Evolutionary conservation across 2,888 invertebrate species (phyloP), one percentile per base, ranked within the genome.

Genomic region (Cylloceria caligata): DNA sequence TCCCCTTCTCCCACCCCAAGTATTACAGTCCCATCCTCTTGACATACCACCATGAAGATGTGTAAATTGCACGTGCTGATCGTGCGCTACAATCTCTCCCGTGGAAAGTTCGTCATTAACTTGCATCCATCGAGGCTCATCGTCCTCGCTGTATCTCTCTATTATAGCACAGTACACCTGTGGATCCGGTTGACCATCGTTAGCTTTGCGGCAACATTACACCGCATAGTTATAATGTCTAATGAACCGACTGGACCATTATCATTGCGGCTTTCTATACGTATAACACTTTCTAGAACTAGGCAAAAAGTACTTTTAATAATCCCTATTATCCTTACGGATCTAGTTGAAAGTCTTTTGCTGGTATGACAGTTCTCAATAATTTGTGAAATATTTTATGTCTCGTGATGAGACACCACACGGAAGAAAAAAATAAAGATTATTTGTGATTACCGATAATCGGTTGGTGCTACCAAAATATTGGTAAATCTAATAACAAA

Each of bases 101-200:
- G 62, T 73, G 81, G 81, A 81, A 81, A 81, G 81, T 78, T 78
- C 68, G 78, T 81, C 78, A 81, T 81, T 81, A 81, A 79, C 55
- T 45, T 65, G 49, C 68, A 34, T 68, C 72, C 72, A 65, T 65
- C 55, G 65, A 57, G 42, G 49, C 71, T 42, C 62, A 55, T 30
- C 42, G 49, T 60, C 47, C 49, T 49, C 45, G 45, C 27, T 42
- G 19, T 55, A 42, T 57, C 57, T 80, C 71, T 45, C 69, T 47
- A 64, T 75, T 75, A 75, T 49, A 65, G 42, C 45, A 4, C 13
- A 3, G 49, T 36, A 34, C 30, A 67, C 45, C 65, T n/a, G 67
- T 62, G 36, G 42, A 68, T 77, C 72, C 68, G 67, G 67, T 81
- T 68, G 77, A 81, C 77, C 72, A 81, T 62, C 76, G 36, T 49